Evolutionary conservation across 35 echinoderm and acorn worm species (phyloP).

Genomic region (Heliocidaris erythrogramma): DNA sequence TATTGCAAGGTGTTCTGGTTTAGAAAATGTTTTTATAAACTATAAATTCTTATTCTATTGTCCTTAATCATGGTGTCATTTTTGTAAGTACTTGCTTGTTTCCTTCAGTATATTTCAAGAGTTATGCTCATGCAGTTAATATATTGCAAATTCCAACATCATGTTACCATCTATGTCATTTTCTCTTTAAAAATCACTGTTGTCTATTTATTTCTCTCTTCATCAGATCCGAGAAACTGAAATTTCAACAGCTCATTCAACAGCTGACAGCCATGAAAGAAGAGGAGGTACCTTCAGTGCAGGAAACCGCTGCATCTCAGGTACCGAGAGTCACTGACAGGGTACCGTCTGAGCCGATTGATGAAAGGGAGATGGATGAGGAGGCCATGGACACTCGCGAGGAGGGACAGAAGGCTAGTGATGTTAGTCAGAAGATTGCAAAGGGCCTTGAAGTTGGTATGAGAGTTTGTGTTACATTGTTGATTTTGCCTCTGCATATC

Average conservation of each 20-base stretch:
- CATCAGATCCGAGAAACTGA: conserved; percentile 35
- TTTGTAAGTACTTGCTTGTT: no score
- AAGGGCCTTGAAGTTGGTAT: conserved; percentile 62
- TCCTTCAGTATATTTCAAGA: no score
- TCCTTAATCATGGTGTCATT: no score
- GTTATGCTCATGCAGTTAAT: no score
- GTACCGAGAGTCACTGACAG: conserved; percentile 1
- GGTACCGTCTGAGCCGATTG: conserved; percentile 14
- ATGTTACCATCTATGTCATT: no score
- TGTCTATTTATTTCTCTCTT: background rate
- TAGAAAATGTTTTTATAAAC: no score
- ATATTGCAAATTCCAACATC: no score
- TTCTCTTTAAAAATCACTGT: background rate
- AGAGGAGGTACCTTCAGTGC: conserved; percentile 41
- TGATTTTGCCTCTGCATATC: background rate
- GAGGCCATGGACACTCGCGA: conserved; percentile 21
- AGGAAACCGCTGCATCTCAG: background rate
- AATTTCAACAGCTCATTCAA: conserved; percentile 62
- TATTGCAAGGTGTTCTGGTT: no score
- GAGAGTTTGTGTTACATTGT: background rate
- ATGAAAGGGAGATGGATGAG: conserved; percentile 41
- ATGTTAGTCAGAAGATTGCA: conserved; percentile 50
- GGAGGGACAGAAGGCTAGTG: background rate
- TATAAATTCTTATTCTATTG: no score
- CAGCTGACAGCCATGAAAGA: conserved; percentile 67